Evolutionary conservation across 2,113 vertebrate genomes (phyloP).

Genomic region (Alethe castanea): DNA sequence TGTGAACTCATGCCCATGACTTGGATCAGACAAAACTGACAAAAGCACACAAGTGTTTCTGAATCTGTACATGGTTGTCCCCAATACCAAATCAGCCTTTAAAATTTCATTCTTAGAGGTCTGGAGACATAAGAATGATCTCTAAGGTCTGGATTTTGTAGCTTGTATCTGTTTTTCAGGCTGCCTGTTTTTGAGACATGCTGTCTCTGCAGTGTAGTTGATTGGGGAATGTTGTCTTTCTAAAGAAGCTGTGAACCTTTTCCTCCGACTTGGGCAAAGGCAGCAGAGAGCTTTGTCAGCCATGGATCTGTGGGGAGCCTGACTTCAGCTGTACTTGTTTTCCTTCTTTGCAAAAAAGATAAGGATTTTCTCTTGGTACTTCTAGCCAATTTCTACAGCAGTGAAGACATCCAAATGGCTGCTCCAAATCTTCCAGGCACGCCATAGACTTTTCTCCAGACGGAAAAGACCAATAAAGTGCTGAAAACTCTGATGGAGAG

Average conservation of each 20-base stretch:
- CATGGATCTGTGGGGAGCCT: background rate
- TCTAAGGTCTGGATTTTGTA: background rate
- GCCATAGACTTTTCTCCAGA: background rate
- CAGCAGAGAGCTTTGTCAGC: background rate
- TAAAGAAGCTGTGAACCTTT: background rate
- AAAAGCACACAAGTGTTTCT: background rate
- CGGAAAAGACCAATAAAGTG: background rate
- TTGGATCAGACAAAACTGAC: background rate
- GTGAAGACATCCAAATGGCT: background rate
- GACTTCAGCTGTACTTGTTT: background rate
- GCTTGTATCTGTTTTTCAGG: background rate
- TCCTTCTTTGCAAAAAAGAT: background rate
- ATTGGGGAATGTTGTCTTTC: background rate
- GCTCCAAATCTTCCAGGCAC: background rate
- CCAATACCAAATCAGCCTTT: background rate
- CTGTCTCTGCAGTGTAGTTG: background rate
- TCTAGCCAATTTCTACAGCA: background rate
- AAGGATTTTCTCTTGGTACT: background rate
- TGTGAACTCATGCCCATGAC: background rate
- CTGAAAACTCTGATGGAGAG: background rate
- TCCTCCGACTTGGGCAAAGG: background rate
- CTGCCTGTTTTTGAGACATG: background rate
- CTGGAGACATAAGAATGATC: background rate
- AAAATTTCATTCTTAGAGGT: background rate
- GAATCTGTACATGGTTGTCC: background rate